phyloP scores from a whole-genome alignment of 1,140 invertebrate species.

The Epicauta chinensis region DNA sequence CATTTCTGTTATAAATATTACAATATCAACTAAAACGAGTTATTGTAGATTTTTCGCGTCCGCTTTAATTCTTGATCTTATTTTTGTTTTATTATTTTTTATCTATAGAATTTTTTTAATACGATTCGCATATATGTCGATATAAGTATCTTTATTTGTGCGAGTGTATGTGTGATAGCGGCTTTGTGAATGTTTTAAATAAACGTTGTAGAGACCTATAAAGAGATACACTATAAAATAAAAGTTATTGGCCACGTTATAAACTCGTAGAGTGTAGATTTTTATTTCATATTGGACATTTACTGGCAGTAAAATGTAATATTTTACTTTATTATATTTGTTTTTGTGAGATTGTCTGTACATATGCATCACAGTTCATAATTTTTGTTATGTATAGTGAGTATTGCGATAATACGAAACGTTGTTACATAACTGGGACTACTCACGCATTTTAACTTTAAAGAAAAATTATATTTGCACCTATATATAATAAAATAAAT shows the following conservation, averaged over 20 bases:
- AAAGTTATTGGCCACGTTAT: conserved; percentile 20
- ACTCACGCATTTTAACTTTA: neutral
- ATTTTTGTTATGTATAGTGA: neutral
- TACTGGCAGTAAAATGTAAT: conserved; percentile 27
- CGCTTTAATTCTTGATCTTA: too few species aligned
- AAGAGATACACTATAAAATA: conserved; percentile 14
- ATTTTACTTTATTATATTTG: conserved; percentile 26
- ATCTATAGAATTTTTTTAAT: too few species aligned
- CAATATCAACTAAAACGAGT: too few species aligned
- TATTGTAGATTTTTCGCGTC: too few species aligned
- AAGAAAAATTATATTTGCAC: neutral
- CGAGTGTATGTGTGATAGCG: too few species aligned
- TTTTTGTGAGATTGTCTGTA: conserved; percentile 10
- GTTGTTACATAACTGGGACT: neutral
- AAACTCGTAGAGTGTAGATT: conserved; percentile 21
- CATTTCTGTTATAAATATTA: too few species aligned
- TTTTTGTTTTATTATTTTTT: too few species aligned
- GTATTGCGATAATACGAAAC: neutral
- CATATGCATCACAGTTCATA: conserved; percentile 14
- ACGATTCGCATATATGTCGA: too few species aligned
- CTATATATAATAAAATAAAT: neutral
- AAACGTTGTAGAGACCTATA: conserved; percentile 17
- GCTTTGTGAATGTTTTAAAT: conserved; percentile 1
- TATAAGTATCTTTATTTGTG: too few species aligned
- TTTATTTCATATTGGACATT: conserved; percentile 24